Conservation (phyloP, 2,113 vertebrate species). For the Paracanthobrama guichenoti region DNA sequence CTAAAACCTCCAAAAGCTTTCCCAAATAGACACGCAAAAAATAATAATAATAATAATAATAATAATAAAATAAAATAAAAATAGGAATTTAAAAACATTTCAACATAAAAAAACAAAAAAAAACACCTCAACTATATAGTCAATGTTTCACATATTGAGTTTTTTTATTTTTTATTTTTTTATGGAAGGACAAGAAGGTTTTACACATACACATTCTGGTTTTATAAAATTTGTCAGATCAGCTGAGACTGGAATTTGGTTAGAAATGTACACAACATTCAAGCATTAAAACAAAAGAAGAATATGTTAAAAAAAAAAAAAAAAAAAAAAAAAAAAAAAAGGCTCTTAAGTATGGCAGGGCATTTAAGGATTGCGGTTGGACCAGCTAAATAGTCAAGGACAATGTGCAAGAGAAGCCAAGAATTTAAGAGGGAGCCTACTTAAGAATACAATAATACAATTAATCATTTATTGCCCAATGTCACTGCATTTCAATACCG, state of each 20-base stretch:
- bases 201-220: not conserved
- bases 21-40: not conserved
- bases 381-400: constrained; percentile 24
- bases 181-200: not conserved
- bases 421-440: not conserved
- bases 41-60: too few species aligned
- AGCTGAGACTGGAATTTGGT: not conserved
- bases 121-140: not conserved
- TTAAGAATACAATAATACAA: constrained; percentile 21
- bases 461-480: not conserved
- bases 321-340: not conserved
- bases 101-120: not conserved
- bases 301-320: too few species aligned
- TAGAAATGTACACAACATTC: not conserved
- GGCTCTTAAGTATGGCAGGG: not conserved
- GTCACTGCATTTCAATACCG: constrained; percentile 6
- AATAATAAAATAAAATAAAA: not conserved
- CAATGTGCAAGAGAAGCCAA: not conserved
- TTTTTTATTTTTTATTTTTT: not conserved
- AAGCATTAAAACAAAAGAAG: not conserved
- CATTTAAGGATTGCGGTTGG: not conserved
- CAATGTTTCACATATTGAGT: not conserved
- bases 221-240: not conserved
- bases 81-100: not conserved
- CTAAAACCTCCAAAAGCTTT: not conserved